Base-by-base conservation (phyloP, 2,888 invertebrate genomes). In the Caenorhabditis uteleia region DNA sequence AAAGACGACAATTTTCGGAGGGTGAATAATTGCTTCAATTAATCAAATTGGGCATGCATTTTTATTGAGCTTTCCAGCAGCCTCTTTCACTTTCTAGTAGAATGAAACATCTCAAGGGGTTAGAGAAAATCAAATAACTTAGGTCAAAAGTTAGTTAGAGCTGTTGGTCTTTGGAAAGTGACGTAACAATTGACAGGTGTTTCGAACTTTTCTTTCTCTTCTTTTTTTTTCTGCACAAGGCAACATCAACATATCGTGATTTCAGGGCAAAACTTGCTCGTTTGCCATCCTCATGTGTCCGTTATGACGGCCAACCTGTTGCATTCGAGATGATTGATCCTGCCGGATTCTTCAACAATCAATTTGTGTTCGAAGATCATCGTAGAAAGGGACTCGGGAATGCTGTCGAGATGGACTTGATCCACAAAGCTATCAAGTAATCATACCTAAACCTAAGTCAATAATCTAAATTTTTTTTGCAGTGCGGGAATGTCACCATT, bases 261-360 rank as follows among this genome's bases (percentile, higher is more conserved):
- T 69, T 31, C 56, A 72, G 72, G 58, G 69, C 72, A 1, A 72
- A 72, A 53, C 43, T 72, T 18, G 39, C 42, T 31, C 43, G 65
- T 29, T 48, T 72, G 27, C 72, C 72, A 27, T 69, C 69, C 2
- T 48, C 72, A 18, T 72, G 72, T 45, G 39, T 72, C 6, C 47
- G 65, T 12, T 59, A 45, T 48, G 50, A 53, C n/a, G 68, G 68
- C 3, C 42, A 60, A 27, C 72, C 69, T 1, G 69, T 72, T 1
- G 72, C 72, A n/a, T 72, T 72, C 47, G 72, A 72, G 39, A 72
- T 72, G 72, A 55, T 67, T 3, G 72, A 72, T 46, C 72, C 72
- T 1, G 61, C 67, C 14, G 72, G 72, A 12, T 72, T 72, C 45
- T 65, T 69, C 48, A 72, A 72, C 47, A 67, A 72, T 40, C 72